Evolutionary conservation across 2,888 invertebrate genomes (phyloP).

Genomic region (Melinopterus prodromus): DNA sequence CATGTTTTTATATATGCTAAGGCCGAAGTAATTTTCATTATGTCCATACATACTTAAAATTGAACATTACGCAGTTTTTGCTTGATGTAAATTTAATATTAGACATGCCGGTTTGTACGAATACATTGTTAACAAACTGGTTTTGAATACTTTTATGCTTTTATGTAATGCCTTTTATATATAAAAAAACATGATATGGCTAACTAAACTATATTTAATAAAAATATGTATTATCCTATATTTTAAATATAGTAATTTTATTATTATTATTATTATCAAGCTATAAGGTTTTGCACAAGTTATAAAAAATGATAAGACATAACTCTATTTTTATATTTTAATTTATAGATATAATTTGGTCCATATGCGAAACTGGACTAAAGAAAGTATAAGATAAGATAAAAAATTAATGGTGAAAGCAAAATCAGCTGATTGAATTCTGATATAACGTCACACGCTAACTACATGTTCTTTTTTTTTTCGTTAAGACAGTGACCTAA

Average conservation of each 20-base stretch:
- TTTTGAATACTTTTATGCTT: background rate
- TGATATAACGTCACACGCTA: background rate
- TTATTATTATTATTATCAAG: too few relatives aligned
- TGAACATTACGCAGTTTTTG: background rate
- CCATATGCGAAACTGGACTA: too few relatives aligned
- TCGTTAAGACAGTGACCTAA: too few relatives aligned
- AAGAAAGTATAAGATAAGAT: background rate
- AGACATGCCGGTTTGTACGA: background rate
- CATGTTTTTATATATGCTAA: background rate
- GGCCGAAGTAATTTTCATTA: background rate
- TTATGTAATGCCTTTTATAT: too few relatives aligned
- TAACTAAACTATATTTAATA: too few relatives aligned
- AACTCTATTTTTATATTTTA: too few relatives aligned
- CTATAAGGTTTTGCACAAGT: too few relatives aligned
- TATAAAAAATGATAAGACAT: background rate
- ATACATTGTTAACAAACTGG: background rate
- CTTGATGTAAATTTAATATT: background rate
- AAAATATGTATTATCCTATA: too few relatives aligned
- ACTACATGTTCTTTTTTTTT: background rate
- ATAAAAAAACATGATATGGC: too few relatives aligned
- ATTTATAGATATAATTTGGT: background rate
- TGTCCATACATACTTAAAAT: background rate
- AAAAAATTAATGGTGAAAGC: background rate
- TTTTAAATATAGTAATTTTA: too few relatives aligned
- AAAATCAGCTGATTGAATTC: background rate